phyloP scores from a whole-genome alignment of 2,888 invertebrate genomes.

The Tetropium fuscum region DNA sequence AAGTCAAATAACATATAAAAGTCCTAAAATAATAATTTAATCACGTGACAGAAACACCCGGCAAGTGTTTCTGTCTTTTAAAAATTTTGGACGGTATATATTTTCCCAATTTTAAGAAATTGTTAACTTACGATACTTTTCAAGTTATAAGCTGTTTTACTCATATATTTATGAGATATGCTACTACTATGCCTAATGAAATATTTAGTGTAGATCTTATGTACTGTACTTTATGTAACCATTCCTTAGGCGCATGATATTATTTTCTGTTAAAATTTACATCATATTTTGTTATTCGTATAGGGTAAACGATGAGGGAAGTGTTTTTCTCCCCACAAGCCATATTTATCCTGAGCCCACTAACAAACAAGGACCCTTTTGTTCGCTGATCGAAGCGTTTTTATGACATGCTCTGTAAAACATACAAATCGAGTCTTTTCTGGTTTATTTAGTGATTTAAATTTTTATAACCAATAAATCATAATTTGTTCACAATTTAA shows the following conservation, averaged over 20 bases:
- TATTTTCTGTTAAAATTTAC: conserved; percentile 15
- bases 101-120: no score
- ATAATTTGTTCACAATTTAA: conserved; percentile 44
- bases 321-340: conserved; percentile 38
- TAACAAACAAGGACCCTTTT: conserved; percentile 53
- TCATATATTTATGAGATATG: no score
- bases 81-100: no score
- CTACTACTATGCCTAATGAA: no score
- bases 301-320: conserved; percentile 19
- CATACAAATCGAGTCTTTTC: conserved; percentile 60
- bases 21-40: conserved; percentile 53
- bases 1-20: conserved; percentile 54
- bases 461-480: conserved; percentile 53
- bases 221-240: no score
- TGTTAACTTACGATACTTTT: no score
- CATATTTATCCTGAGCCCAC: conserved; percentile 45
- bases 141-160: no score
- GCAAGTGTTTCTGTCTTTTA: no score
- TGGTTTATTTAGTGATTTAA: conserved; percentile 51
- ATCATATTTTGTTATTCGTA: conserved; percentile 6
- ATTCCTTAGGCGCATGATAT: not conserved
- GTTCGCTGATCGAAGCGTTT: conserved; percentile 54
- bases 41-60: no score
- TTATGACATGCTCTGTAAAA: conserved; percentile 62
- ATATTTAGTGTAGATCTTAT: no score